Evolutionary conservation across 1,140 invertebrate genomes (phyloP), one percentile per base, ranked within the genome.

Genomic region (Drosophila tani): DNA sequence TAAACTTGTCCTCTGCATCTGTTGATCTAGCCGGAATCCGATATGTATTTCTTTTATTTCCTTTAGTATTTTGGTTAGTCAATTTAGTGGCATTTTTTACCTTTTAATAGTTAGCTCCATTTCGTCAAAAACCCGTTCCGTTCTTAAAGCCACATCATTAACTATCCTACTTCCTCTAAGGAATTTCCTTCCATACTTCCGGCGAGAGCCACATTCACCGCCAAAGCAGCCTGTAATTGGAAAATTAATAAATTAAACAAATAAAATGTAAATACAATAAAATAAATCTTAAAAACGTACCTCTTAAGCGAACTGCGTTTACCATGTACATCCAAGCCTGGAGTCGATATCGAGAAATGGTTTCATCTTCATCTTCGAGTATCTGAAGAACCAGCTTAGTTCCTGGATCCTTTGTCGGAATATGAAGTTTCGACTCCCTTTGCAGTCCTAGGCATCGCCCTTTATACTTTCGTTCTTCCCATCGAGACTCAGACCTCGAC

Each of bases 151-250:
- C 5, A 97, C 96, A 12, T 96, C 96, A 45, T 96, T 96, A 35
- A 97, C 96, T 81, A 97, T 97, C 46, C 96, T 99, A 93, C 99
- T 99, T 53, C 98, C 96, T 57, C 96, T 96, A 86, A 94, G 96
- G 85, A 97, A 97, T 76, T 95, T 95, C 49, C 93, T 91, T n/a
- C 91, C 87, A 79, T 95, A 95, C 93, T 95, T 94, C 73, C 94
- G 94, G 94, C 94, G 95, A 15, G 94, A 94, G n/a, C 94, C 94
- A 19, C 96, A 96, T 91, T 97, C 96, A 35, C 96, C 96, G 59
- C 27, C 27, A 6, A 29, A 95, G 27, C 96, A 92, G 92, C 97
- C 96, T 59, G 27, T 11, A 46, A 8, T 24, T 12, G 5, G 11
- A 17, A 29, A 29, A 9, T 35, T 2, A 32, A 29, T 57, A 17